Base-by-base conservation (phyloP, 2,113 vertebrate genomes). In the Lucifuga dentata region DNA sequence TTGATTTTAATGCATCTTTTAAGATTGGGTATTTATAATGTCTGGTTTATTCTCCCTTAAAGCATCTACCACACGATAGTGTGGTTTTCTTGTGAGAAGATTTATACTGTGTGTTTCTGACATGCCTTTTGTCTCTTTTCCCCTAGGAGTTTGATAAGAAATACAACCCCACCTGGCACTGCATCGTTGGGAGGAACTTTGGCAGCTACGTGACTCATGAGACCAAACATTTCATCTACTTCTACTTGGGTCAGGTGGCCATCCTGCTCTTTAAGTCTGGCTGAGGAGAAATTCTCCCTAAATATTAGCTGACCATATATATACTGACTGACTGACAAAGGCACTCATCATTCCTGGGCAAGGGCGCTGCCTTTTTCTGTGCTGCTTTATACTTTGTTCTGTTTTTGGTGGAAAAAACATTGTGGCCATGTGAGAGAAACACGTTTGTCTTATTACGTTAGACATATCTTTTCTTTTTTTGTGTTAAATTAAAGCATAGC, bases 171-270 rank as follows among this genome's bases (percentile, higher is more conserved):
- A 98, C 97, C 35, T 99, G 97, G 97, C 97, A 99, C 88, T 98
- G 97, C 93, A 98, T 99, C 0, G 97, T 99, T 85, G 97, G 97
- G 64, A 96, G 96, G 83, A 99, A 98, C 73, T 99, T 99, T 43
- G 97, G 97, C 88, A 99, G 97, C 90, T 99, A 99, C 0, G 97
- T 99, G 90, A 99, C 97, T 79, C 97, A 98, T 3, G 96, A 98
- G 92, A 98, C 96, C 80, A 99, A 99, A 87, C 97, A 98, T 91
- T 99, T 99, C 94, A 99, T 99, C 90, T 99, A 98, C 91, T 99
- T 98, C 93, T 99, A 98, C 93, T 92, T 99, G 90, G 97, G 97
- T 89, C 97, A 99, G 85, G 97, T 99, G 2, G 97, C 97, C 86
- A 98, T 98, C 83, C 94, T 99, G 84, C 95, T 98, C 23, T 99